Conservation (phyloP, 1,140 invertebrate species). For the Cyphomyrmex costatus region DNA sequence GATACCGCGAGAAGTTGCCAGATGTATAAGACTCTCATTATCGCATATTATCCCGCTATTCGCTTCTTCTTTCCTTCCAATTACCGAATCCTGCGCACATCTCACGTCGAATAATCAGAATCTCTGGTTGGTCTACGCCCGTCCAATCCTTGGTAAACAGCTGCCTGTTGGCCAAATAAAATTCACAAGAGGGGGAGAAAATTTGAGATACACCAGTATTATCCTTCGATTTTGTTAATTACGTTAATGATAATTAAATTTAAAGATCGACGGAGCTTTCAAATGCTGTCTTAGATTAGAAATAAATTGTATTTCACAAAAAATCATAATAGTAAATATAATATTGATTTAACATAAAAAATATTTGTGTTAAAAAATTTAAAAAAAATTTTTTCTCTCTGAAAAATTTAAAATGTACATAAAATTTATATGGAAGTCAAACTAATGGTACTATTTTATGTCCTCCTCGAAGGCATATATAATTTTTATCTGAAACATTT, state of each 20-base stretch:
- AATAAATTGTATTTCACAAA: neutral
- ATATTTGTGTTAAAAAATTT: neutral
- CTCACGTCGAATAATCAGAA: neutral
- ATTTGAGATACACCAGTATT: conserved; percentile 11
- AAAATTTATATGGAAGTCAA: neutral
- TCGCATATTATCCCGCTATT: conserved; percentile 25
- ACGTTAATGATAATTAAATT: conserved; percentile 43
- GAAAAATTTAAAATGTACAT: neutral
- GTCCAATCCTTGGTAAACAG: conserved; percentile 34
- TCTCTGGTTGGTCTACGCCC: conserved; percentile 23
- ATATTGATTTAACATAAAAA: neutral
- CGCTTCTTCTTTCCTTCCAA: conserved; percentile 13
- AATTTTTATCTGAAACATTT: too few relatives aligned
- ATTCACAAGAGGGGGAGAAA: conserved; percentile 8
- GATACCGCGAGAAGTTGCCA: conserved; percentile 53
- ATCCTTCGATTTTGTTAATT: conserved; percentile 17
- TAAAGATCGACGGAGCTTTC: neutral
- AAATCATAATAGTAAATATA: neutral
- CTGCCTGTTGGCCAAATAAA: conserved; percentile 36
- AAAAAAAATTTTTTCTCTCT: neutral
- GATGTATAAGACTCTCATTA: conserved; percentile 37
- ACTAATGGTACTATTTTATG: too few relatives aligned
- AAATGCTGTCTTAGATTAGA: neutral
- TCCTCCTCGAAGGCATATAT: too few relatives aligned
- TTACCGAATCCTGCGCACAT: conserved; percentile 44